Conservation (phyloP, 2,888 invertebrate genomes). For the Hyposoter dolosus region DNA sequence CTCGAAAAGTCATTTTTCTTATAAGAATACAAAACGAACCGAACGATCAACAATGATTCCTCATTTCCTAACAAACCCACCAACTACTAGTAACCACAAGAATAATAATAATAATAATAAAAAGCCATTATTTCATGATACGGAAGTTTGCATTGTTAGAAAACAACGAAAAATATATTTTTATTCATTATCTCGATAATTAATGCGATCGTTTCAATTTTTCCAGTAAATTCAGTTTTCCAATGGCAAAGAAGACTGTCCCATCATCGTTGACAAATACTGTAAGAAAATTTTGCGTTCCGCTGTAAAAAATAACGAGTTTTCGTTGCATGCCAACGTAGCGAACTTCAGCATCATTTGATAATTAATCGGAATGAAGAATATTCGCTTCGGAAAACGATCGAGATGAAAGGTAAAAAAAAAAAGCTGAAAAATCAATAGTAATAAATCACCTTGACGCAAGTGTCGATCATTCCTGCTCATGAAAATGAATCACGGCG, state of each 20-base stretch:
- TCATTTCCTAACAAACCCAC: not conserved
- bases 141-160: not conserved
- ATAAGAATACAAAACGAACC: not conserved
- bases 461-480: constrained; percentile 48
- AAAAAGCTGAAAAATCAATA: constrained; percentile 11
- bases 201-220: too few relatives aligned
- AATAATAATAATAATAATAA: not conserved
- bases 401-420: not conserved
- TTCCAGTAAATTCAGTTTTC: too few relatives aligned
- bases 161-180: too few relatives aligned
- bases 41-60: not conserved
- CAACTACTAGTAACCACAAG: not conserved
- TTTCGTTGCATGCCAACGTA: too few relatives aligned
- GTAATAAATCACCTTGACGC: constrained; percentile 53
- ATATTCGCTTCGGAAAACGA: not conserved
- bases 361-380: not conserved
- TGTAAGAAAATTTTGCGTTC: too few relatives aligned
- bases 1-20: not conserved
- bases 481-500: constrained; percentile 33
- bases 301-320: too few relatives aligned
- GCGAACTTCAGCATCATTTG: too few relatives aligned
- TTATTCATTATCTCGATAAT: too few relatives aligned
- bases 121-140: not conserved
- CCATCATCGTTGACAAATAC: too few relatives aligned
- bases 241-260: too few relatives aligned